A percentile compares a stretch with the other conserved stretches of the same genome.
These are phyloP conservation scores for Dermatemys mawii DNA, from an alignment of 2,113 vertebrate species.

Conservation along the genomic window DNA sequence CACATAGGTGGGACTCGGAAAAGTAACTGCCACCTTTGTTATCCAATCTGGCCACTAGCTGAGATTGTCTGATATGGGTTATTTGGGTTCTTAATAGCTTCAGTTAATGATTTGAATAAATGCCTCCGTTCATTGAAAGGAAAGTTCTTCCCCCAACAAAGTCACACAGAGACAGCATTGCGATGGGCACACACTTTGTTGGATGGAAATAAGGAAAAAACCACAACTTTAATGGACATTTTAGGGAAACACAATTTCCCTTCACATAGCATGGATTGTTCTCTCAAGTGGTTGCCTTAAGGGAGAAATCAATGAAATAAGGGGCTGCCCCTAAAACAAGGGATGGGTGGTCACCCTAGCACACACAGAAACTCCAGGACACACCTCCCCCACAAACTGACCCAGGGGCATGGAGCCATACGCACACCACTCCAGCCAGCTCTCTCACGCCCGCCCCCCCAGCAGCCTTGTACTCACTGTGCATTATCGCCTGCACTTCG, in stretches of 20 bases:
- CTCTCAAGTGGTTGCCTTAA: too few species aligned
- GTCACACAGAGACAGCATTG: neutral
- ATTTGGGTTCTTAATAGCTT: neutral
- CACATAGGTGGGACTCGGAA: neutral
- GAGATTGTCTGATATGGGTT: neutral
- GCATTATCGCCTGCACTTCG: constrained; percentile 86
- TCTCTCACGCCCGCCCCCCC: too few species aligned
- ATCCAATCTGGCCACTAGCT: neutral
- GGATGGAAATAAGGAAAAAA: too few species aligned
- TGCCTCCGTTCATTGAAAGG: neutral
- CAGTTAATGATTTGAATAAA: neutral
- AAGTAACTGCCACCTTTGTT: neutral
- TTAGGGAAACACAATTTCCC: too few species aligned
- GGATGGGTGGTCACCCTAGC: too few species aligned
- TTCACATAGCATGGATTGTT: too few species aligned
- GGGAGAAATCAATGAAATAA: too few species aligned
- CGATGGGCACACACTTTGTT: too few species aligned
- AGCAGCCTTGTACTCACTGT: constrained; percentile 76
- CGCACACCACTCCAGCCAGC: accelerated
- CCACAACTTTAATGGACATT: too few species aligned
- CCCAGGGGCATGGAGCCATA: neutral
- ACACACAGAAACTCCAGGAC: too few species aligned
- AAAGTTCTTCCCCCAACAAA: neutral
- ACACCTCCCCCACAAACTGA: neutral
- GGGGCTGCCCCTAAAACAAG: too few species aligned